Percentiles rank a stretch among this genome's conserved stretches.
phyloP scores from a whole-genome alignment of 2,888 invertebrate genomes.

The Pristionchus fissidentatus region DNA sequence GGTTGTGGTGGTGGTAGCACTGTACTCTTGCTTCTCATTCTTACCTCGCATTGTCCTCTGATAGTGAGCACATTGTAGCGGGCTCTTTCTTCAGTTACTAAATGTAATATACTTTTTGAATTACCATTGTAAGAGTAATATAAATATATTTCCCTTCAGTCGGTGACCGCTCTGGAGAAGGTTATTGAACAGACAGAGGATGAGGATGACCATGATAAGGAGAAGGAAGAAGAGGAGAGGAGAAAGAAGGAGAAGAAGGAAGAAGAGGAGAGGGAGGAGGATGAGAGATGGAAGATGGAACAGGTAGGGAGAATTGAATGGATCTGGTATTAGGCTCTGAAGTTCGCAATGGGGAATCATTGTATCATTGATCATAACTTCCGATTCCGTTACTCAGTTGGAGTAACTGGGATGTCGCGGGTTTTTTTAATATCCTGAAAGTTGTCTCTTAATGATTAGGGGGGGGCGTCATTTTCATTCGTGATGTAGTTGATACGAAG shows the following conservation, averaged over 20 bases:
- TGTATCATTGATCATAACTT: too few relatives aligned
- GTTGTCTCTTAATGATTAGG: too few relatives aligned
- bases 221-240: slow-evolving; percentile 20
- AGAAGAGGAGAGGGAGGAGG: slow-evolving; percentile 17
- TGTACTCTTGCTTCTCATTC: neutral
- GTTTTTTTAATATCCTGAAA: too few relatives aligned
- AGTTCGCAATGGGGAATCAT: neutral
- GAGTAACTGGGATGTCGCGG: too few relatives aligned
- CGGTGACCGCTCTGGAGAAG: slow-evolving; percentile 29
- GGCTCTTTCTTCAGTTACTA: too few relatives aligned
- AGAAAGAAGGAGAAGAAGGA: slow-evolving; percentile 30
- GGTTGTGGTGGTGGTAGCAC: neutral
- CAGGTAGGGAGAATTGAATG: neutral
- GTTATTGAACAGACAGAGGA: slow-evolving; percentile 38
- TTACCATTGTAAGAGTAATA: neutral
- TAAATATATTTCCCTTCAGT: neutral
- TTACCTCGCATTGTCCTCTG: neutral
- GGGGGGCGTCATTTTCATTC: too few relatives aligned
- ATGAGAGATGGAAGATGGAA: slow-evolving; percentile 28
- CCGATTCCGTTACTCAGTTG: too few relatives aligned
- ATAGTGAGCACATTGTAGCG: too few relatives aligned
- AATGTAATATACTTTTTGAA: neutral
- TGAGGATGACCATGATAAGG: slow-evolving; percentile 9
- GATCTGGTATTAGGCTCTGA: neutral
- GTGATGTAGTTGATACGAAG: too few relatives aligned